Base-by-base conservation (phyloP, 1,140 invertebrate genomes). In the Onthophagus taurus region DNA sequence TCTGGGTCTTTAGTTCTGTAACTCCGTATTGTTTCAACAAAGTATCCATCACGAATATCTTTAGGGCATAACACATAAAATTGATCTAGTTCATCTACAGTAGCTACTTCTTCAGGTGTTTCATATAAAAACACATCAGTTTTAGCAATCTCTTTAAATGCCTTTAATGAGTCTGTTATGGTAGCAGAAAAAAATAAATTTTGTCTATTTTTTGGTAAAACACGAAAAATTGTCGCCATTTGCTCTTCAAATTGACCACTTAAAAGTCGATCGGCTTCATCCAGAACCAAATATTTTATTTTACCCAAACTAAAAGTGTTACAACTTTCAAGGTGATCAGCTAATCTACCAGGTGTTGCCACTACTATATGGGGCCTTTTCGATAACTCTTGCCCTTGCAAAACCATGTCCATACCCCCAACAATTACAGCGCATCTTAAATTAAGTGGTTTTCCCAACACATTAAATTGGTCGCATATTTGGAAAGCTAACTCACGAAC, bases 151-250 rank as follows among this genome's bases (percentile, higher is more conserved):
- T 76, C 59, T 63, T 83, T 80, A 12, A 89, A 67, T 65, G 81
- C 80, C 43, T 81, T 69, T 18, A 89, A 65, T 47, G 83, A 78
- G 62, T 93, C 85, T 6, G 90, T 95, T 61, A 97, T 91, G 11
- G 96, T 99, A 2, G 96, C 96, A 44, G 93, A 97, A 59, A 97
- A 99, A 17, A 97, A 72, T 21, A 96, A 70, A 14, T 85, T 92
- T 59, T 91, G 88, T 52, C 84, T 75, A 31, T 83, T 76, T 49
- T 79, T 76, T 0, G 93, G 89, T 37, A 39, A 39, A 9, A 26
- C 75, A 46, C 75, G 66, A 58, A 95, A 83, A 55, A 97, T 94
- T 38, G 78, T 81, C 59, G 83, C 72, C 16, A 97, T 71, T 55
- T 89, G 83, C 21, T 80, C 71, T 68, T 89, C 80, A 65, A 86